Evolutionary conservation across 37 sponge, comb jelly and placozoan species (phyloP), one percentile per base, ranked within the genome.

Genomic region (Petrosia ficiformis): DNA sequence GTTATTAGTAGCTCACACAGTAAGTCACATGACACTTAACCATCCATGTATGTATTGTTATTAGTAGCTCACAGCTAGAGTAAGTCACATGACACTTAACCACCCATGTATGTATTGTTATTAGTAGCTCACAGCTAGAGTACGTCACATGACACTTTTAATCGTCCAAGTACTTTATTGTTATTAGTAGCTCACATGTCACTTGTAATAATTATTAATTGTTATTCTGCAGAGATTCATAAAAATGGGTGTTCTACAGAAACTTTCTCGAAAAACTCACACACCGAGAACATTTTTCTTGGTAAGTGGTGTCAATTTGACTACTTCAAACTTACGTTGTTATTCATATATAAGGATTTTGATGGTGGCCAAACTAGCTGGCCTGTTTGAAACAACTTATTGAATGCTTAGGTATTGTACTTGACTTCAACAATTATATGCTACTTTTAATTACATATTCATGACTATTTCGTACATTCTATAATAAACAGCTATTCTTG

Each of bases 201-300:
- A 30, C 26, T 14, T 21, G 26, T n/a, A n/a, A n/a, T n/a, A n/a
- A n/a, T n/a, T n/a, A n/a, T n/a, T n/a, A n/a, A n/a, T n/a, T n/a
- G n/a, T n/a, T n/a, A n/a, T n/a, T 31, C 5, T 31, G 38, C 54
- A 77, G 67, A 39, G 34, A 34, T 86, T 84, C 69, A 59, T 94
- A 48, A 86, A 86, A 73, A 84, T 85, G 56, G 94, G 94, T 33
- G 14, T 58, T 29, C 73, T 94, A 38, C 75, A 76, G 68, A 94
- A 94, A 67, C 73, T 69, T 36, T 89, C 88, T 21, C 40, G 94
- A 8, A 94, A 94, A 65, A 65, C 73, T 3, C 65, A 65, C 5
- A 77, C 75, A 0, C 77, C 59, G 11, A 43, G 90, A 48, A 79
- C 80, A 60, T 94, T 94, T 77, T 94, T 94, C 65, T 73, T 94